Evolutionary conservation across 2,797 vertebrate genomes (phyloP), one percentile per base, ranked within the genome.

Genomic region (Lithobates pipiens): DNA sequence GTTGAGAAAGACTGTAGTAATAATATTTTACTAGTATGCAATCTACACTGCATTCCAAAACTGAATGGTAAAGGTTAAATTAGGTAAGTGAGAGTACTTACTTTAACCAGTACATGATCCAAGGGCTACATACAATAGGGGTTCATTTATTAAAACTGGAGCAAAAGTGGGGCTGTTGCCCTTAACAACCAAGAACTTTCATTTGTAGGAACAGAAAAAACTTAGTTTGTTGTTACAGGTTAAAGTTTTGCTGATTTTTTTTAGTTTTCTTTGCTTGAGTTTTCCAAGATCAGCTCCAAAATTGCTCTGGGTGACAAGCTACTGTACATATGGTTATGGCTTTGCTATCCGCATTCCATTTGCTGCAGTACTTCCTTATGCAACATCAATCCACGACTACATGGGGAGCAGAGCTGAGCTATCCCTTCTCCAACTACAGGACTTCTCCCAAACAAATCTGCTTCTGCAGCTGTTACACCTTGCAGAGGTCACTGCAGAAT

Each of bases 301-400:
- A 67, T 63, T 57, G 71, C 29, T 76, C n/a, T 9, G 70, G 63
- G n/a, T 79, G 25, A 57, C 42, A 65, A 7, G 39, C 63, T 80
- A 2, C n/a, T 21, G 72, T n/a, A 71, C 25, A 42, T 23, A 18
- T 75, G 29, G 54, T 76, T 50, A n/a, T 82, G 44, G 6, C 67
- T 42, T 27, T 44, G 21, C 68, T 39, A 72, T 86, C 74, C 29
- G 36, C 68, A 86, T 71, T 74, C 61, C 42, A 74, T 68, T 57
- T 78, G 78, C 80, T 83, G 80, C 85, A 78, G 85, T 83, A 54
- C n/a, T 57, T 72, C 84, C 75, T 36, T 74, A 75, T 75, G 77
- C 71, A 76, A 69, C 77, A 80, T 80, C 10, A 73, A 73, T 79
- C 70, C 71, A 42, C 4, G 3, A 73, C 80, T 74, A 63, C 71